Evolutionary conservation across 2,113 vertebrate species (phyloP).

Genomic region (Climacteris rufus): DNA sequence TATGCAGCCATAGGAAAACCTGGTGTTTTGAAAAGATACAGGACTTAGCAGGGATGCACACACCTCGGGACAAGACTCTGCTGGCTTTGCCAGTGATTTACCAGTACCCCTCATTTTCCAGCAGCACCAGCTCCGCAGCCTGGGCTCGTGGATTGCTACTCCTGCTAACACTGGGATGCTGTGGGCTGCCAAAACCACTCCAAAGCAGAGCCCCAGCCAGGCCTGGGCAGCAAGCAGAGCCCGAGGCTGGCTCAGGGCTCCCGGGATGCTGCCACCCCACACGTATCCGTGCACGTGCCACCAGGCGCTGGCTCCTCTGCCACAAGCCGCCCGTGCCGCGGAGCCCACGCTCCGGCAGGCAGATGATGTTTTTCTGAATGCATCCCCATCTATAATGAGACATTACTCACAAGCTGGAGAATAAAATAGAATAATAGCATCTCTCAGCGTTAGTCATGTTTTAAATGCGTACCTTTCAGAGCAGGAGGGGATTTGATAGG

Average conservation of each 20-base stretch:
- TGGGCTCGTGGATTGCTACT: fast-evolving
- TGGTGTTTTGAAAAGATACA: not conserved
- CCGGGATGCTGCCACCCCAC: not conserved
- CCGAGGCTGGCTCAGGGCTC: not conserved
- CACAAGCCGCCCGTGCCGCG: not conserved
- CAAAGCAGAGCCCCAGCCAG: not conserved
- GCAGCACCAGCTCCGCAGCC: fast-evolving
- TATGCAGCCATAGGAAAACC: not conserved
- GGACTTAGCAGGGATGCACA: not conserved
- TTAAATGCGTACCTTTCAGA: slow-evolving; percentile 53
- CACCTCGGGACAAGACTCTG: fast-evolving
- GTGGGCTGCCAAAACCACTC: not conserved
- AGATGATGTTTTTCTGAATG: slow-evolving; percentile 60
- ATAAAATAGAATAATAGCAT: slow-evolving; percentile 59
- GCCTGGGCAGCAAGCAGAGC: not conserved
- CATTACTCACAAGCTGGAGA: slow-evolving; percentile 45
- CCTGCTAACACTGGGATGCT: not conserved
- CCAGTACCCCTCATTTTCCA: fast-evolving
- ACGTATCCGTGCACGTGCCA: not conserved
- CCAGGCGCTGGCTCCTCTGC: not conserved
- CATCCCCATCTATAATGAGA: slow-evolving; percentile 26
- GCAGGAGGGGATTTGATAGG: slow-evolving; percentile 45
- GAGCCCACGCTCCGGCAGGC: slow-evolving; percentile 32
- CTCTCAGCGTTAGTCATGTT: slow-evolving; percentile 42
- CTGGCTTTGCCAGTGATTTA: fast-evolving